A percentile compares a stretch with the other conserved stretches of the same genome.
Evolutionary conservation across 2,888 invertebrate genomes (phyloP).

Genomic region (Orthonychiurus folsomi): DNA sequence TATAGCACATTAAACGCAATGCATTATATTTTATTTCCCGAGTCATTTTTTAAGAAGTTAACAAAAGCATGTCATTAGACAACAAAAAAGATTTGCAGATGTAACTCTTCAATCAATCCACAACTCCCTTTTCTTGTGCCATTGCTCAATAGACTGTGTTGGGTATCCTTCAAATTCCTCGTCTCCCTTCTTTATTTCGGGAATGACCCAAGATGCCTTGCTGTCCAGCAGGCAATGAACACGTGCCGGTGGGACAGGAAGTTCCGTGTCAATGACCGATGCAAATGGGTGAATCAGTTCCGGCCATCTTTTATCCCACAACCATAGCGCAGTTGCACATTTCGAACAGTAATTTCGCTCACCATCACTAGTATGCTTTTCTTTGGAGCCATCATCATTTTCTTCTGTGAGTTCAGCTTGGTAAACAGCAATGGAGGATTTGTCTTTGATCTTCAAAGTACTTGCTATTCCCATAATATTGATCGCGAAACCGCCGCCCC

Average conservation of each 20-base stretch:
- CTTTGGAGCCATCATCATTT: background rate
- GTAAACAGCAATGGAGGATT: constrained; percentile 6
- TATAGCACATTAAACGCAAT: too few species aligned
- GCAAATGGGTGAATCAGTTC: constrained; percentile 15
- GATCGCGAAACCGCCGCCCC: constrained; percentile 14
- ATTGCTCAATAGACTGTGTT: constrained; percentile 11
- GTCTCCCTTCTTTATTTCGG: constrained; percentile 9
- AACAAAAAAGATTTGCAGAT: too few species aligned
- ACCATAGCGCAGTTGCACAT: constrained; percentile 12
- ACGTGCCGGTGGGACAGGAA: constrained; percentile 10
- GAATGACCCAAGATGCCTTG: constrained; percentile 12
- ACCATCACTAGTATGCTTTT: background rate
- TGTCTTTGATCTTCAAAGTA: constrained; percentile 11
- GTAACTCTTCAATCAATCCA: background rate
- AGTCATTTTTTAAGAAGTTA: too few species aligned
- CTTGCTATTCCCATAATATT: constrained; percentile 12
- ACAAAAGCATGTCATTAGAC: too few species aligned
- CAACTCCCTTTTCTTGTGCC: constrained; percentile 6
- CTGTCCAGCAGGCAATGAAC: constrained; percentile 12
- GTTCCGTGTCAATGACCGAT: constrained; percentile 14
- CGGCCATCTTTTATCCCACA: constrained; percentile 15
- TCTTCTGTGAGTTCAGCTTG: constrained; percentile 3
- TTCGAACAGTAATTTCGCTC: constrained; percentile 12
- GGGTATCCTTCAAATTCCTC: constrained; percentile 10
- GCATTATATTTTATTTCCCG: too few species aligned